Conservation (phyloP, 2,113 vertebrate species). For the Narcine bancroftii region DNA sequence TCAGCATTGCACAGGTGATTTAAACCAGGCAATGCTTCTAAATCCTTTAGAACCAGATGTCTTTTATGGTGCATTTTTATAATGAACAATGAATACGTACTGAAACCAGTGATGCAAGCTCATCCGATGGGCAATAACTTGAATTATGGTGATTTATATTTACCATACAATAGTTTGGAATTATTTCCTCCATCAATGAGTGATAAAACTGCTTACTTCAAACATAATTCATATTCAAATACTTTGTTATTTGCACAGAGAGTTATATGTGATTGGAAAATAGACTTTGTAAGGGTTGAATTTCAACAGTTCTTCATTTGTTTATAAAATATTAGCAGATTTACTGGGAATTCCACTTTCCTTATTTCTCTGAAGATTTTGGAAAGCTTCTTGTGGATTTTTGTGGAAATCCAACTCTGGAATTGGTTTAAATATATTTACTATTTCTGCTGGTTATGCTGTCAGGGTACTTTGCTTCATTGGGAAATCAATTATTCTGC, state of each 20-base stretch:
- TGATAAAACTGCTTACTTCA: background rate
- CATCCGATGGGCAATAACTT: background rate
- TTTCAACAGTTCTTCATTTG: background rate
- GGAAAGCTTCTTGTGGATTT: background rate
- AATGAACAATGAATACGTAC: background rate
- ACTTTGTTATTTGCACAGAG: background rate
- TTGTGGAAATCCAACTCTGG: background rate
- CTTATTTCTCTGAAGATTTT: background rate
- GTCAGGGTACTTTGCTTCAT: too few relatives aligned
- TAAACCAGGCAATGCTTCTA: background rate
- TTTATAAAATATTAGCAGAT: background rate
- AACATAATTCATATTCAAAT: background rate
- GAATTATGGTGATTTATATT: background rate
- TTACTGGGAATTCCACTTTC: background rate
- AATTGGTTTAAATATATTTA: background rate
- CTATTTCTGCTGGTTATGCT: too few relatives aligned
- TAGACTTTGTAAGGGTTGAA: background rate
- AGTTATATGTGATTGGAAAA: background rate
- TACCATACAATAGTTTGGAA: background rate
- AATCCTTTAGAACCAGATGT: background rate
- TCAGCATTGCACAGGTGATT: slow-evolving; percentile 12
- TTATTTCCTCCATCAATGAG: background rate
- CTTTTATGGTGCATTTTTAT: background rate
- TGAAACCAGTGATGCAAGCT: background rate
- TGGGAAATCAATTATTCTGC: too few relatives aligned